These are phyloP conservation scores for Mythimna pallens DNA, from an alignment of 2,888 invertebrate genomes.

Conservation along the genomic window DNA sequence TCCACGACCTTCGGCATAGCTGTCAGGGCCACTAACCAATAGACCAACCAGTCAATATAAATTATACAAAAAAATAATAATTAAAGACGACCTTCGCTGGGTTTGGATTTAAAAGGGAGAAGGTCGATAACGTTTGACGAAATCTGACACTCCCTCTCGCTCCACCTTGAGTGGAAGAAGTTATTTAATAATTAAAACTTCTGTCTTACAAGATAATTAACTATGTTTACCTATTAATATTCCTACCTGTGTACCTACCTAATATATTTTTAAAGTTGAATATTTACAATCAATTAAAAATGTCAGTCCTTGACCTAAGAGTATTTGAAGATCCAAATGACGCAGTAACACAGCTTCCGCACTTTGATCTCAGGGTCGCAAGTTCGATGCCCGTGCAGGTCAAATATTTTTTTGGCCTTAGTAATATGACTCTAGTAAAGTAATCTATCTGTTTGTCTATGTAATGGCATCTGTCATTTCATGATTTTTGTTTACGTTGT, in stretches of 20 bases:
- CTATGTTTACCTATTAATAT: background rate
- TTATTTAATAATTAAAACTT: no score
- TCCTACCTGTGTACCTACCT: background rate
- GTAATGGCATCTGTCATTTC: conserved; percentile 37
- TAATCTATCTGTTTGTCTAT: conserved; percentile 40
- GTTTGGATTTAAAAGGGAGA: no score
- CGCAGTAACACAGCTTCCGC: conserved; percentile 16
- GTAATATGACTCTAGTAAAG: conserved; percentile 19
- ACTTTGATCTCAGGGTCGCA: conserved; percentile 13
- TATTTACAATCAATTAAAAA: conserved; percentile 9
- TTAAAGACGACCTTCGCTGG: no score
- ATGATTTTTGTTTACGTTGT: conserved; percentile 31
- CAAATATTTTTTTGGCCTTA: conserved; percentile 51
- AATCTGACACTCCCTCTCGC: no score
- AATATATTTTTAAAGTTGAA: conserved; percentile 6
- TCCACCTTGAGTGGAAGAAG: no score
- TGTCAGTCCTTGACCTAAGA: background rate
- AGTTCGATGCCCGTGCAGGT: conserved; percentile 31
- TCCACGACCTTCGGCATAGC: no score
- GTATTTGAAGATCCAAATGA: conserved; percentile 18
- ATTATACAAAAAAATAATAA: no score
- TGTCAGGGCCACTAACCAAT: no score
- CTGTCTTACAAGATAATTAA: background rate
- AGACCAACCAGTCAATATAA: no score
- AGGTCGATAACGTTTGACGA: no score